A percentile compares a stretch with the other conserved stretches of the same genome.
phyloP scores from a whole-genome alignment of 2,797 vertebrate genomes.

The Trematocara caparti region DNA sequence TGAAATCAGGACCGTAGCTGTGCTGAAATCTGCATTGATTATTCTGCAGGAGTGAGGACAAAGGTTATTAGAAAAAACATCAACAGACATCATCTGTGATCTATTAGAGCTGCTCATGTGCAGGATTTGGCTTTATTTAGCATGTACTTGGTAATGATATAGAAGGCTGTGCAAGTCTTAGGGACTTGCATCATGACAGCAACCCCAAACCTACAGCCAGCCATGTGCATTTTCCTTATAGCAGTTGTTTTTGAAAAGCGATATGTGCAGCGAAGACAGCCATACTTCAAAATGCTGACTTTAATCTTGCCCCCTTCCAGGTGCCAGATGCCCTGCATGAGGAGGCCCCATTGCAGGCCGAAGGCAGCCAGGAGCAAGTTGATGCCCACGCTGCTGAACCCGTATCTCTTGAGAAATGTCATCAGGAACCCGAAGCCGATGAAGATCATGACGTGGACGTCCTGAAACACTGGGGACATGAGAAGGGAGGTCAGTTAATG shows the following conservation, averaged over 20 bases:
- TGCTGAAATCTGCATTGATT: constrained; percentile 96
- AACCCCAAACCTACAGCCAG: neutral
- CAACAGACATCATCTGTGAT: neutral
- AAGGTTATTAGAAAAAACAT: neutral
- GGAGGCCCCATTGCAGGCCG: constrained; percentile 91
- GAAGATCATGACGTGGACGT: constrained; percentile 97
- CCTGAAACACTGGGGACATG: constrained; percentile 86
- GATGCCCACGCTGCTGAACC: constrained; percentile 91
- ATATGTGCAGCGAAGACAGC: neutral
- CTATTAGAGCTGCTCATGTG: neutral
- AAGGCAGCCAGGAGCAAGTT: constrained; percentile 92
- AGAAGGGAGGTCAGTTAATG: constrained; percentile 9
- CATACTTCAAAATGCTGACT: constrained; percentile 77
- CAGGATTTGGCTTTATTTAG: neutral
- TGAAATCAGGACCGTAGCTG: constrained; percentile 91
- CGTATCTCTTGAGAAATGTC: constrained; percentile 95
- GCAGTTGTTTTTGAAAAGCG: neutral
- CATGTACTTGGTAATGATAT: neutral
- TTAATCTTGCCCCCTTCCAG: constrained; percentile 60
- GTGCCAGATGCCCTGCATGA: constrained; percentile 86
- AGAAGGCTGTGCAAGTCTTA: neutral
- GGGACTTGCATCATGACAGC: neutral
- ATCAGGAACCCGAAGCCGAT: constrained; percentile 96
- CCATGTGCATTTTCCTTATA: neutral
- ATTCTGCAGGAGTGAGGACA: constrained; percentile 73